Evolutionary conservation across 2,888 invertebrate genomes (phyloP).

Genomic region (Harpalus rubripes): DNA sequence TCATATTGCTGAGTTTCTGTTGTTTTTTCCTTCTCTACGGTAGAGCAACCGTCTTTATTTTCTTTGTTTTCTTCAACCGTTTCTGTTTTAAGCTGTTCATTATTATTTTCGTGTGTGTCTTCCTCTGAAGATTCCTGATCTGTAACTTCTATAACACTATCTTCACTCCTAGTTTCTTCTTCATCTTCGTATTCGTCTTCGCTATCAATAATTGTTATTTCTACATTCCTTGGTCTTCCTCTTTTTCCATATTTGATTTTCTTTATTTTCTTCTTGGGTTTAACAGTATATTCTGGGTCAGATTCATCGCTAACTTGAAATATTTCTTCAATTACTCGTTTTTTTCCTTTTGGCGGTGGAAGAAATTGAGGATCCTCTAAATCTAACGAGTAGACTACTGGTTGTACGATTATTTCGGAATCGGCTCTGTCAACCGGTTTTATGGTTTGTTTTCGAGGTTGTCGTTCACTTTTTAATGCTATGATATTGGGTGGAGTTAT

Average conservation of each 20-base stretch:
- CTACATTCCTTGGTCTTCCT: constrained; percentile 67
- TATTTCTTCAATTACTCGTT: constrained; percentile 42
- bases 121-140: constrained; percentile 51
- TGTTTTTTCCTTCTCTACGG: not conserved
- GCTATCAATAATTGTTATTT: constrained; percentile 68
- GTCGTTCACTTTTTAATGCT: constrained; percentile 52
- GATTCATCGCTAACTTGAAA: constrained; percentile 73
- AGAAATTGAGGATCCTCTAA: constrained; percentile 6
- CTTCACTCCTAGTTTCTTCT: constrained; percentile 68
- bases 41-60: not conserved
- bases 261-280: constrained; percentile 67
- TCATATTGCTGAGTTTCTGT: constrained; percentile 23
- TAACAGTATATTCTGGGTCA: constrained; percentile 69
- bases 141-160: constrained; percentile 65
- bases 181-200: constrained; percentile 68
- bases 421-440: constrained; percentile 74
- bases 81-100: constrained; percentile 29
- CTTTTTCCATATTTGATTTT: constrained; percentile 61
- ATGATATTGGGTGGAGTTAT: not conserved
- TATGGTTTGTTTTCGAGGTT: constrained; percentile 76
- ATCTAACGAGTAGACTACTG: constrained; percentile 47
- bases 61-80: constrained; percentile 21
- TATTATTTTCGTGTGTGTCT: not conserved
- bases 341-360: constrained; percentile 29
- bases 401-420: constrained; percentile 75